Conservation (phyloP, 2,113 vertebrate genomes). For the Galemys pyrenaicus region DNA sequence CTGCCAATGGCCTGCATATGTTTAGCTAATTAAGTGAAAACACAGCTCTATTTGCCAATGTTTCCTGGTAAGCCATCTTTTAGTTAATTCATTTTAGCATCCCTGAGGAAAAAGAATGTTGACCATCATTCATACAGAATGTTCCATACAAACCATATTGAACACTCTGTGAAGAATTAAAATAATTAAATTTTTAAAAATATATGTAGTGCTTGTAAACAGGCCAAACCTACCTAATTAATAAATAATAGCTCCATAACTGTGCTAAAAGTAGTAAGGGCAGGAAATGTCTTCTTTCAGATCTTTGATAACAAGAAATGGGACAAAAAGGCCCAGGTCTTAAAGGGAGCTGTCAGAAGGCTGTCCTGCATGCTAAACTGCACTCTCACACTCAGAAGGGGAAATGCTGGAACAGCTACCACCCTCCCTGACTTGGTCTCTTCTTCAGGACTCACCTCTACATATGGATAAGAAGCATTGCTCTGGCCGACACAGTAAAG, state of each 20-base stretch:
- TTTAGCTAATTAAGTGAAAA: conserved; percentile 10
- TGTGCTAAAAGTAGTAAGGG: background rate
- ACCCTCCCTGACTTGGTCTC: background rate
- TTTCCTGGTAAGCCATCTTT: conserved; percentile 46
- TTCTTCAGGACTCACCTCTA: background rate
- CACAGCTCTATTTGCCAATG: conserved; percentile 11
- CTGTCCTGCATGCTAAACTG: background rate
- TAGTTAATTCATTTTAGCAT: conserved; percentile 21
- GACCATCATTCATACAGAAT: background rate
- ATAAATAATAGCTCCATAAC: background rate
- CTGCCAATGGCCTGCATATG: background rate
- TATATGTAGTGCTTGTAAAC: background rate
- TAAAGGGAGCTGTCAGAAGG: background rate
- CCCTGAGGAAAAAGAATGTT: conserved; percentile 5
- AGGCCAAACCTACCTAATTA: background rate
- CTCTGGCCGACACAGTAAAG: background rate
- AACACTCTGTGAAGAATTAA: background rate
- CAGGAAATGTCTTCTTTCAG: background rate
- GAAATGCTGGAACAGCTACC: background rate
- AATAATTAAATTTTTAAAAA: background rate
- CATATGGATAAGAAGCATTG: background rate
- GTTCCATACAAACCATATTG: conserved; percentile 2
- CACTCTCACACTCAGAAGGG: background rate
- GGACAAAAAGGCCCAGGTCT: background rate
- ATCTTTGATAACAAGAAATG: background rate